Conservation (phyloP, 2,888 invertebrate genomes). For the Sicus ferrugineus region DNA sequence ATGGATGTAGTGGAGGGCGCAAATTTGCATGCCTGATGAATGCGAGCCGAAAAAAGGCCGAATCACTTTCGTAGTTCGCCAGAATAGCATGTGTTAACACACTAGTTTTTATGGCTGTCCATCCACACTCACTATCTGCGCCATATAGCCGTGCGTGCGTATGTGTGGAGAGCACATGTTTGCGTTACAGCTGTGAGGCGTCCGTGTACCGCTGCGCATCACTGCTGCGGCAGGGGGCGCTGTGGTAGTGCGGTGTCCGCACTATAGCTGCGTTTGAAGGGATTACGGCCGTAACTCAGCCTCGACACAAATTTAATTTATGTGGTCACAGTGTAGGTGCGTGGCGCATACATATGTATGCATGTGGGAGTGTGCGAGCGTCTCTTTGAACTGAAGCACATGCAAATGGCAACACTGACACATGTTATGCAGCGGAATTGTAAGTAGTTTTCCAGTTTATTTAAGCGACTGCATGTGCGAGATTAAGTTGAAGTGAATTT, state of each 20-base stretch:
- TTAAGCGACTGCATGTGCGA: background rate
- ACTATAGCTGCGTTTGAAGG: constrained; percentile 30
- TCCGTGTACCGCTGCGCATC: no score
- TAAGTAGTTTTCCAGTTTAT: background rate
- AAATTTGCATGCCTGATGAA: background rate
- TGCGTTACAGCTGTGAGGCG: background rate
- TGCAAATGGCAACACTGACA: background rate
- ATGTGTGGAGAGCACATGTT: background rate
- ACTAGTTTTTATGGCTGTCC: background rate
- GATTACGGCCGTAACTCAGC: constrained; percentile 35
- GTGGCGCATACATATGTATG: background rate
- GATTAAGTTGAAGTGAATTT: background rate
- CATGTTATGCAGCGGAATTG: constrained; percentile 10
- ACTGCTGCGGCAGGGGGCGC: background rate
- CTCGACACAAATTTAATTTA: constrained; percentile 29
- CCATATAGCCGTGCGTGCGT: no score
- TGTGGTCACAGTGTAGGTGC: constrained; percentile 22
- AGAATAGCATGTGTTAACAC: background rate
- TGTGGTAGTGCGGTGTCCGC: background rate
- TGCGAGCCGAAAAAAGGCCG: background rate
- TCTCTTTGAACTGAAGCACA: background rate
- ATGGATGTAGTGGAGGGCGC: background rate
- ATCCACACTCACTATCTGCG: no score
- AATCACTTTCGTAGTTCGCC: background rate
- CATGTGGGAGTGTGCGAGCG: background rate